Evolutionary conservation across 2,888 invertebrate genomes (phyloP).

Genomic region (Ormia ochracea): DNA sequence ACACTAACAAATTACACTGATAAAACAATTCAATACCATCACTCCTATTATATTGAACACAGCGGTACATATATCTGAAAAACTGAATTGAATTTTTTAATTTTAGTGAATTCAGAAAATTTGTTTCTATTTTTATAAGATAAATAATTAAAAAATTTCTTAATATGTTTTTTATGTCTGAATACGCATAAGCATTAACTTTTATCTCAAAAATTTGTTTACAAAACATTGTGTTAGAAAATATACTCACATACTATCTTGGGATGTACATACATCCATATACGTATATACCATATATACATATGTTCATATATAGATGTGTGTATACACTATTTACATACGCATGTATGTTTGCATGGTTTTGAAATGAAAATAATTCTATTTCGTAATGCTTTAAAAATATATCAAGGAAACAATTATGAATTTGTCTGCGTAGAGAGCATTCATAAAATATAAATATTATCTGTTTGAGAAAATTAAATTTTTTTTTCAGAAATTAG

Average conservation of each 20-base stretch:
- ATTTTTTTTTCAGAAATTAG: background rate
- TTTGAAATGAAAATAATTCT: background rate
- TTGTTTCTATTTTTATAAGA: background rate
- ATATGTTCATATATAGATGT: too few relatives aligned
- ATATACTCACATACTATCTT: too few relatives aligned
- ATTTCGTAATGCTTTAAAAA: slow-evolving; percentile 14
- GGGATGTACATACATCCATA: too few relatives aligned
- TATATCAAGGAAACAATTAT: slow-evolving; percentile 22
- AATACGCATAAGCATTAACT: background rate
- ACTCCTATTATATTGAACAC: too few relatives aligned
- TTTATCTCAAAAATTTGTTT: slow-evolving; percentile 5
- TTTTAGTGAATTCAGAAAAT: background rate
- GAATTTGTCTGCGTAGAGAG: slow-evolving; percentile 3
- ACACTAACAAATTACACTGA: too few relatives aligned
- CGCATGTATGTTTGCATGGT: too few relatives aligned
- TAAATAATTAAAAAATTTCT: background rate
- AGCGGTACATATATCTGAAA: too few relatives aligned
- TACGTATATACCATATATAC: too few relatives aligned
- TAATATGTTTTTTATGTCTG: background rate
- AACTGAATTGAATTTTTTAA: background rate
- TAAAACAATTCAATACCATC: too few relatives aligned
- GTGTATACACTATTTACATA: too few relatives aligned
- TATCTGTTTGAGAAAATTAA: background rate
- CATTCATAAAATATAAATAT: background rate
- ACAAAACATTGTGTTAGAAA: background rate